A percentile compares a stretch with the other conserved stretches of the same genome.
phyloP scores from a whole-genome alignment of 1,140 invertebrate species.

The Calycopis cecrops region DNA sequence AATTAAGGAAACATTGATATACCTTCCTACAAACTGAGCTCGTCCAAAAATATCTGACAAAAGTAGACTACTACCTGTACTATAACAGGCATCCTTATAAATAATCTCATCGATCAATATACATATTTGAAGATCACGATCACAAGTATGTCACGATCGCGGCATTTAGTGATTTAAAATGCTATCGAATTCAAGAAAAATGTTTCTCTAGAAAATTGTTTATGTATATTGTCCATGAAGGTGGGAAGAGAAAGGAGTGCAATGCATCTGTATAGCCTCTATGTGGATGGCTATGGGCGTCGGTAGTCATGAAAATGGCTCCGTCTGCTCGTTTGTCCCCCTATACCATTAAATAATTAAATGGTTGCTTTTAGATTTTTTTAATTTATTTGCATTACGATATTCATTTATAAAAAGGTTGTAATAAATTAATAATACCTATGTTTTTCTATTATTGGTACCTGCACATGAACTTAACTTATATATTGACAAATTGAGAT shows the following conservation, averaged over 20 bases:
- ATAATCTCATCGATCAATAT: conserved; percentile 2
- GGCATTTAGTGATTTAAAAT: conserved; percentile 23
- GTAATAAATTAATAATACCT: conserved; percentile 69
- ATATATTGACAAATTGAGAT: no score
- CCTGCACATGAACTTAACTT: background rate
- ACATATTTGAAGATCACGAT: conserved; percentile 13
- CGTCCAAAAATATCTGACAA: conserved; percentile 61
- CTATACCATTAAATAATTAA: no score
- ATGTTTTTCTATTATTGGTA: conserved; percentile 28
- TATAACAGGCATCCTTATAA: background rate
- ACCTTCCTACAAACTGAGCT: conserved; percentile 37
- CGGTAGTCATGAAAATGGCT: no score
- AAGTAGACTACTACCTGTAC: conserved; percentile 51
- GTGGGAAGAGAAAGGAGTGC: no score
- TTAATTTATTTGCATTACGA: conserved; percentile 66
- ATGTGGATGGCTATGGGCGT: no score
- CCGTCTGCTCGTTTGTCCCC: no score
- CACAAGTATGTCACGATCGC: conserved; percentile 17
- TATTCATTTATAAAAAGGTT: conserved; percentile 71
- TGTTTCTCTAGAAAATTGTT: conserved; percentile 1
- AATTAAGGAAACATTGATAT: conserved; percentile 17
- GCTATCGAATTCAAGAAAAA: background rate
- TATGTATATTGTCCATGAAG: no score
- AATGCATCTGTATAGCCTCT: no score
- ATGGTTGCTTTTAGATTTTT: conserved; percentile 46